Evolutionary conservation across 2,797 vertebrate species (phyloP), one percentile per base, ranked within the genome.

Genomic region (Lycodopsis pacificus): DNA sequence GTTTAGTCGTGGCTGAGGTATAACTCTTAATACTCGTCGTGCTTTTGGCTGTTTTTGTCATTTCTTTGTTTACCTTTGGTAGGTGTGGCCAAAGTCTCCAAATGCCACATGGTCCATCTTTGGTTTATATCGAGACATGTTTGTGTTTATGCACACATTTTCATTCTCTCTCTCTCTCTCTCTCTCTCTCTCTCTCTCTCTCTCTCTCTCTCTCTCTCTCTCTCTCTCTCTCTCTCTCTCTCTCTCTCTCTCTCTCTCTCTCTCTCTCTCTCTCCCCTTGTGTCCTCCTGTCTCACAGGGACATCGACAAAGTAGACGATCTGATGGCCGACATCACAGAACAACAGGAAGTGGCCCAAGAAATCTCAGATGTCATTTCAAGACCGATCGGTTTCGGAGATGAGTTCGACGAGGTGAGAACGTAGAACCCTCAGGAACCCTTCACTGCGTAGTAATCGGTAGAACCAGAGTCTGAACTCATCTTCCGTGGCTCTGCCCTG

Each of bases 261-360:
- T 40, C n/a, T 17, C 1, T 20, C 19, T 38, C 61, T 40, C n/a
- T 17, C 27, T 15, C 14, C 5, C 61, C 42, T 1, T 27, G 1
- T 56, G 22, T 65, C 30, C 13, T 13, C 1, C 3, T 48, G 0
- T 83, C 79, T 88, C 85, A 54, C 90, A 99, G 98, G 97, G 97
- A 99, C 92, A 97, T 99, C 8, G 97, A 99, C 89, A 97, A 98
- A 93, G 97, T 99, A 44, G 97, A 99, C 61, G 98, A 99, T 74
- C 94, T 99, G 84, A 98, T 99, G 97, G 96, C 97, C 25, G 97
- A 99, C 62, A 99, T 99, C 92, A 97, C 96, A 63, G 97, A 99
- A 61, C 97, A 99, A 89, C 97, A 99, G 72, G 98, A 99, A 83
- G 89, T 99, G 83, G 97, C 98, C 42, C 96, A 98, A 81, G 98